Base-by-base conservation (phyloP, 2,797 vertebrate genomes). In the Aselliscus stoliczkanus region DNA sequence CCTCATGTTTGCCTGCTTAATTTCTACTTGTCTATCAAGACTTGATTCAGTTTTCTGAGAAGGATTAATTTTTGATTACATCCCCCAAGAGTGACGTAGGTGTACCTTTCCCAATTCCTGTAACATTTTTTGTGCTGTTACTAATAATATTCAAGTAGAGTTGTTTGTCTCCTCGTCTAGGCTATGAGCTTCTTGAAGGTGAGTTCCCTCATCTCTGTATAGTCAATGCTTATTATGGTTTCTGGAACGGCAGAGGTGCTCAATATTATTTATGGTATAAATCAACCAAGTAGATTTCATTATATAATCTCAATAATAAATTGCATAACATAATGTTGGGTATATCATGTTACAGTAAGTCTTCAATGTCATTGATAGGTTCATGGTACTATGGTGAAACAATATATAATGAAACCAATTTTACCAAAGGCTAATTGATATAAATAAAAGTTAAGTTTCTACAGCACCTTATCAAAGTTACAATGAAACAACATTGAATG, bases 291-390 rank as follows among this genome's bases (percentile, higher is more conserved):
- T 77, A 88, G 10, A 60, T 77, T 92, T 54, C 7, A 83, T 86
- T 96, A 64, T 94, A 17, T 85, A 69, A 50, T 73, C 23, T 95
- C 80, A 77, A 29, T 82, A 47, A 88, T 93, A 93, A 96, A 88
- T 87, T 75, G 17, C 37, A 65, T 64, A 52, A 21, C 87, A 13
- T 90, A 88, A 56, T 88, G 67, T 76, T 88, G 23, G 25, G 2
- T 62, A 92, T 75, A 69, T 79, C 9, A 23, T 39, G 54, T 29
- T 86, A 65, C 9, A 82, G 42, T 65, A 65, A 82, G 31, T 56
- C 15, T 14, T 65, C 62, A 50, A 65, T 50, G 62, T 50, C 44
- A 83, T 65, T n/a, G 34, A 27, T 65, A 50, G 44, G n/a, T 83
- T 83, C 44, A 50, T 65, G 23, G 60, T 10, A 34, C n/a, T 54